phyloP scores from a whole-genome alignment of 2,797 vertebrate species.

The Tapera naevia region DNA sequence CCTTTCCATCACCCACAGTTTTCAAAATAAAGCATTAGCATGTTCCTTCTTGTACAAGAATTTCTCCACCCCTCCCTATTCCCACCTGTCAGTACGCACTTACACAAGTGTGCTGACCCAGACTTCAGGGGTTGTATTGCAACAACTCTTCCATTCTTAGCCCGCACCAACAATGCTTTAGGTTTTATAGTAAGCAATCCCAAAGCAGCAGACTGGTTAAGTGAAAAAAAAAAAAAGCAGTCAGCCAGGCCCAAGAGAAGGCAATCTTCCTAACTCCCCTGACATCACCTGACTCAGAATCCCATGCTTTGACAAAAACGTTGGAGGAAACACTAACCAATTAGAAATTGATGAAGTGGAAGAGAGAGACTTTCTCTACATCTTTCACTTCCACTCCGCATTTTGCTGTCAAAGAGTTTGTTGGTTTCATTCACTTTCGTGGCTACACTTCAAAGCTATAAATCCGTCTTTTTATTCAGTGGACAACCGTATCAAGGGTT shows the following conservation, averaged over 20 bases:
- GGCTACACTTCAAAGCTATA: not conserved
- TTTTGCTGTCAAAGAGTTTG: not conserved
- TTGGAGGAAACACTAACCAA: slow-evolving; percentile 31
- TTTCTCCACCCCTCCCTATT: slow-evolving; percentile 42
- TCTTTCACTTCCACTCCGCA: not conserved
- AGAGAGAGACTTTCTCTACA: not conserved
- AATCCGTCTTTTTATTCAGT: not conserved
- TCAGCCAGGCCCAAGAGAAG: slow-evolving; percentile 15
- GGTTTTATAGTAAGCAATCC: slow-evolving; percentile 42
- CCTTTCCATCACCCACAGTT: slow-evolving; percentile 78
- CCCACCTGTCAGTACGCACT: slow-evolving; percentile 77
- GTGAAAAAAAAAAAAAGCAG: slow-evolving; percentile 20
- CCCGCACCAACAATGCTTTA: slow-evolving; percentile 49
- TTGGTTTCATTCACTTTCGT: not conserved
- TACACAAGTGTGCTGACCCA: slow-evolving; percentile 71
- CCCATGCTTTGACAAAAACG: not conserved
- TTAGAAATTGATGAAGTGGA: not conserved
- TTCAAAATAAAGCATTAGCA: slow-evolving; percentile 73
- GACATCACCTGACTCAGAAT: not conserved
- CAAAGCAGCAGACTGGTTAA: slow-evolving; percentile 18
- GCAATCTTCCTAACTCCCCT: not conserved
- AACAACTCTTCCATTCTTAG: slow-evolving; percentile 73
- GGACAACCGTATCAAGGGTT: not conserved
- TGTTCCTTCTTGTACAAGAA: slow-evolving; percentile 57
- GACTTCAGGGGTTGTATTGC: slow-evolving; percentile 61